Evolutionary conservation across 2,888 invertebrate genomes (phyloP).

Genomic region (Crossocerus cetratus): DNA sequence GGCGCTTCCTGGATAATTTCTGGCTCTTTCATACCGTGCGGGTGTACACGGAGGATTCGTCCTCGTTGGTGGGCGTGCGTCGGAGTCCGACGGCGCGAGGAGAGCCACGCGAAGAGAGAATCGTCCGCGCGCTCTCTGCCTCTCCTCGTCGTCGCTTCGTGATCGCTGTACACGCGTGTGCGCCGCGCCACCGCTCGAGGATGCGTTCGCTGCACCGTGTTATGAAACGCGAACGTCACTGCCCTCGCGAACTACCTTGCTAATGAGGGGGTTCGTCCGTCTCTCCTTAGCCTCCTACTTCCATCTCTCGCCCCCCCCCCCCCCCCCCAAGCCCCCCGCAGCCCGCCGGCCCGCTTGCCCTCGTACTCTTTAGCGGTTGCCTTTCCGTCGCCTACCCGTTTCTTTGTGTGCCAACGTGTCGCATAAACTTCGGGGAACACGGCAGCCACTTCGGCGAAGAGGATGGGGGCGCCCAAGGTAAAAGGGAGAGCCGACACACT

Average conservation of each 20-base stretch:
- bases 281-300: slow-evolving; percentile 14
- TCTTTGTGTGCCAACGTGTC: slow-evolving; percentile 38
- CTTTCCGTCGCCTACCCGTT: slow-evolving; percentile 9
- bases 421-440: slow-evolving; percentile 45
- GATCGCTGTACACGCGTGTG: slow-evolving; percentile 11
- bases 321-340: neutral
- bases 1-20: slow-evolving; percentile 64
- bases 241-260: slow-evolving; percentile 58
- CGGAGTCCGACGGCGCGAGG: slow-evolving; percentile 29
- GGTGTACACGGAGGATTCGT: slow-evolving; percentile 41
- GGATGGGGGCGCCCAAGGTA: slow-evolving; percentile 1
- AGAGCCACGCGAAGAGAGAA: slow-evolving; percentile 42
- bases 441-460: slow-evolving; percentile 36
- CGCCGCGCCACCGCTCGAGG: slow-evolving; percentile 29
- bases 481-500: neutral
- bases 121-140: neutral
- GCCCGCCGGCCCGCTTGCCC: slow-evolving; percentile 6
- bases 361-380: neutral
- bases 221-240: slow-evolving; percentile 62
- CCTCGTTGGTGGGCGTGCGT: slow-evolving; percentile 50
- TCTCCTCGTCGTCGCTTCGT: slow-evolving; percentile 18
- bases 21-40: slow-evolving; percentile 53
- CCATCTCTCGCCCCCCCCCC: neutral
- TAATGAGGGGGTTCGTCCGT: slow-evolving; percentile 59
- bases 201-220: slow-evolving; percentile 47